phyloP scores from a whole-genome alignment of 2,797 vertebrate genomes.

The Diceros bicornis region DNA sequence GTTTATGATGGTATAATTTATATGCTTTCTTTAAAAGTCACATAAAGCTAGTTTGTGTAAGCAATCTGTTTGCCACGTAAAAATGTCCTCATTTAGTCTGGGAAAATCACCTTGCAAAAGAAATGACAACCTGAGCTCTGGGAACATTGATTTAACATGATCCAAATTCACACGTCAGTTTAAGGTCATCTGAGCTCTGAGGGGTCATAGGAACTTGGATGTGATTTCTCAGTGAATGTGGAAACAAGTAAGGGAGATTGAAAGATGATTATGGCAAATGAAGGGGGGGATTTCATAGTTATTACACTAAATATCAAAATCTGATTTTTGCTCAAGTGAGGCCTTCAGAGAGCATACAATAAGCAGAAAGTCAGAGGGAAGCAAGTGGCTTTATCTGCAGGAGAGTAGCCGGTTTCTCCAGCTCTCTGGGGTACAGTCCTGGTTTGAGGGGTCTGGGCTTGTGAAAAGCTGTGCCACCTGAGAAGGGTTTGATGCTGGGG shows the following conservation, averaged over 20 bases:
- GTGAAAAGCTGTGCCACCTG: neutral
- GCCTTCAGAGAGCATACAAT: neutral
- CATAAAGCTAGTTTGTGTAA: constrained; percentile 80
- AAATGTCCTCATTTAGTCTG: constrained; percentile 77
- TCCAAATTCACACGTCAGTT: constrained; percentile 53
- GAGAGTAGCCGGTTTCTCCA: neutral
- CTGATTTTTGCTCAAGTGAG: neutral
- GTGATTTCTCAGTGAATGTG: constrained; percentile 54
- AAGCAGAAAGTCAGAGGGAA: neutral
- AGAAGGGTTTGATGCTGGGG: neutral
- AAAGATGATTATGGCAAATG: constrained; percentile 50
- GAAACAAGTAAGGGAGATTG: neutral
- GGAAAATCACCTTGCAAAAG: constrained; percentile 67
- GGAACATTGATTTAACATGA: constrained; percentile 48
- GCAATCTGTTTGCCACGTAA: constrained; percentile 81
- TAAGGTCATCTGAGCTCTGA: constrained; percentile 48
- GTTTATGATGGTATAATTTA: constrained; percentile 84
- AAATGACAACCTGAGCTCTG: neutral
- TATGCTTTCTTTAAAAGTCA: constrained; percentile 87
- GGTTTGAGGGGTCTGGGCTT: neutral
- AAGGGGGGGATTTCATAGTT: constrained; percentile 2
- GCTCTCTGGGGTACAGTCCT: neutral
- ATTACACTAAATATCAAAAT: constrained; percentile 28
- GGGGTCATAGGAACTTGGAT: constrained; percentile 35
- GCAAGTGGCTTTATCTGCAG: neutral